Conservation (phyloP, 2,888 invertebrate genomes). For the Synergus japonicus region DNA sequence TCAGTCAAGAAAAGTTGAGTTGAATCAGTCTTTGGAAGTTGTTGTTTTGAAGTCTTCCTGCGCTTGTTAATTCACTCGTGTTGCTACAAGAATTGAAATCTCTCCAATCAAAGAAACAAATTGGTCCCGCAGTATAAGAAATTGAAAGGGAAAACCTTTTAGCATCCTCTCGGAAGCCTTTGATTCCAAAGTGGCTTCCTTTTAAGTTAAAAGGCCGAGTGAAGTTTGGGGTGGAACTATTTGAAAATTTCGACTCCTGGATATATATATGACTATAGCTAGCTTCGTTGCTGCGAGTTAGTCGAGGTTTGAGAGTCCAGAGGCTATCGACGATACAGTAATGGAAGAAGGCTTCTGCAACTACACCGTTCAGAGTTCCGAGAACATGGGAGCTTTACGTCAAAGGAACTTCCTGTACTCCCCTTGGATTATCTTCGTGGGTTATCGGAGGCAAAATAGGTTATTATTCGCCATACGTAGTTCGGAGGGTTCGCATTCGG, state of each 20-base stretch:
- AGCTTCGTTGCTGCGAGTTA: not conserved
- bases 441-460: constrained; percentile 60
- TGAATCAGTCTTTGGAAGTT: too few relatives aligned
- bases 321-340: constrained; percentile 29
- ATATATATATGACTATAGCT: not conserved
- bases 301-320: constrained; percentile 19
- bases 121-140: too few relatives aligned
- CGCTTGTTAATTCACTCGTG: too few relatives aligned
- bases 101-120: not conserved
- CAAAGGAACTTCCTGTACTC: constrained; percentile 57
- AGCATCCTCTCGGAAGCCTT: not conserved
- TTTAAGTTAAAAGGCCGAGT: constrained; percentile 10
- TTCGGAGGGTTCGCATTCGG: constrained; percentile 26
- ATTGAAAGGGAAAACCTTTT: not conserved
- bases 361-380: constrained; percentile 4
- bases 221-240: constrained; percentile 19
- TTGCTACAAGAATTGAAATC: not conserved
- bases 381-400: constrained; percentile 40
- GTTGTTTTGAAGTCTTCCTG: too few relatives aligned
- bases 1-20: too few relatives aligned
- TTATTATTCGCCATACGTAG: constrained; percentile 42
- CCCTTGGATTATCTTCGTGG: constrained; percentile 59
- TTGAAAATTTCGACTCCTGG: not conserved
- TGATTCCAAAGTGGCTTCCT: constrained; percentile 29
- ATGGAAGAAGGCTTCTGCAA: constrained; percentile 39